Evolutionary conservation across 2,888 invertebrate species (phyloP).

Genomic region (Cistogaster globosa): DNA sequence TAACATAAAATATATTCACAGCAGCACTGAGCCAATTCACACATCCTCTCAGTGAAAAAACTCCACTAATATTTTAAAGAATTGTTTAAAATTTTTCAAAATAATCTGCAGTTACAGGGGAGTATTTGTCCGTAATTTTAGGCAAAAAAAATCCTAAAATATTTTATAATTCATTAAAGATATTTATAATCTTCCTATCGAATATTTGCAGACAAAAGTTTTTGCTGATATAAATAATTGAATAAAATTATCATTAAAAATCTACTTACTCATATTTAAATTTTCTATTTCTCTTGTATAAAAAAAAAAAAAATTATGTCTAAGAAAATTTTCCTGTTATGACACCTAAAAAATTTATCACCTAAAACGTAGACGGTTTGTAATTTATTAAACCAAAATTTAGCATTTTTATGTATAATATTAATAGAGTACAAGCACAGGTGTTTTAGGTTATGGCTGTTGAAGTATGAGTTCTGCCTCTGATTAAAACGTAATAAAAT

Average conservation of each 20-base stretch:
- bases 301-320: neutral
- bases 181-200: neutral
- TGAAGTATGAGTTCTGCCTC: neutral
- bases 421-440: neutral
- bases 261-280: neutral
- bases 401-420: slow-evolving; percentile 6
- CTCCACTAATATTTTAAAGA: too few relatives aligned
- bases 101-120: too few relatives aligned
- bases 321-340: neutral
- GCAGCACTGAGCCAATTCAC: too few relatives aligned
- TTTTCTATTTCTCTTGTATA: neutral
- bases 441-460: neutral
- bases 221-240: neutral
- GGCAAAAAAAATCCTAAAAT: too few relatives aligned
- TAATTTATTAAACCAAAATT: too few relatives aligned
- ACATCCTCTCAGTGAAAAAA: too few relatives aligned
- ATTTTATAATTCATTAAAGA: neutral
- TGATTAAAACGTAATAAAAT: neutral
- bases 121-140: too few relatives aligned
- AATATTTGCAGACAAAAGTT: neutral
- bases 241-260: neutral
- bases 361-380: too few relatives aligned
- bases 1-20: too few relatives aligned
- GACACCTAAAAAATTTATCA: neutral
- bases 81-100: too few relatives aligned